These are phyloP conservation scores for Panthera uncia DNA, from an alignment of 2,113 vertebrate species.

Conservation along the genomic window DNA sequence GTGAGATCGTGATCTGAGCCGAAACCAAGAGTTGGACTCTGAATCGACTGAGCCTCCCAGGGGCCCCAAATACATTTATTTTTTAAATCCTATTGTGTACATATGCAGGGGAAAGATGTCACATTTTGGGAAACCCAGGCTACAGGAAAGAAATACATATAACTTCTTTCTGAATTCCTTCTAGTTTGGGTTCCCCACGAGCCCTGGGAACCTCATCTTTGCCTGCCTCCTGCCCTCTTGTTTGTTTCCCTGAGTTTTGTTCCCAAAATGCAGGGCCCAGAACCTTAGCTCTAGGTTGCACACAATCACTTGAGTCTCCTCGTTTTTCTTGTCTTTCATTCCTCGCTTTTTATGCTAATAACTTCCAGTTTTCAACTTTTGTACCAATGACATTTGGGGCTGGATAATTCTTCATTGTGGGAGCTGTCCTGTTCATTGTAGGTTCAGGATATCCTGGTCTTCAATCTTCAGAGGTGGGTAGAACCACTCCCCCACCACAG, in stretches of 20 bases:
- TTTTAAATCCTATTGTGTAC: not conserved
- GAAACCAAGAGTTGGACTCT: too few species aligned
- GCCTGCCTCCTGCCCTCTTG: not conserved
- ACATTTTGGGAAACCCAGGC: not conserved
- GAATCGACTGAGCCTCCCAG: too few species aligned
- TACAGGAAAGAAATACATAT: not conserved
- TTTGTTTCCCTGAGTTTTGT: not conserved
- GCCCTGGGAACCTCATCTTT: not conserved
- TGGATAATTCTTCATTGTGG: not conserved
- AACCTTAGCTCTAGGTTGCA: not conserved
- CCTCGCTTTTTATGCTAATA: not conserved
- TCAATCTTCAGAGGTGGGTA: not conserved
- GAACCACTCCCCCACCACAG: not conserved
- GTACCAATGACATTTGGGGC: not conserved
- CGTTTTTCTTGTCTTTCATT: not conserved
- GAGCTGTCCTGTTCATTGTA: not conserved
- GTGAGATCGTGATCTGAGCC: too few species aligned
- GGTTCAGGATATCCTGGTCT: not conserved
- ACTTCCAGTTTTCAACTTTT: not conserved
- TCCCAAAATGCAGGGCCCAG: not conserved
- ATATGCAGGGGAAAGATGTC: not conserved
- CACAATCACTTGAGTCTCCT: accelerated
- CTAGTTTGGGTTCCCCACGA: not conserved
- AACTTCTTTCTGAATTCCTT: not conserved
- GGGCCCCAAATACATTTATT: not conserved